A percentile compares a stretch with the other conserved stretches of the same genome.
phyloP scores from a whole-genome alignment of 2,797 vertebrate species.

The Gymnothorax javanicus region DNA sequence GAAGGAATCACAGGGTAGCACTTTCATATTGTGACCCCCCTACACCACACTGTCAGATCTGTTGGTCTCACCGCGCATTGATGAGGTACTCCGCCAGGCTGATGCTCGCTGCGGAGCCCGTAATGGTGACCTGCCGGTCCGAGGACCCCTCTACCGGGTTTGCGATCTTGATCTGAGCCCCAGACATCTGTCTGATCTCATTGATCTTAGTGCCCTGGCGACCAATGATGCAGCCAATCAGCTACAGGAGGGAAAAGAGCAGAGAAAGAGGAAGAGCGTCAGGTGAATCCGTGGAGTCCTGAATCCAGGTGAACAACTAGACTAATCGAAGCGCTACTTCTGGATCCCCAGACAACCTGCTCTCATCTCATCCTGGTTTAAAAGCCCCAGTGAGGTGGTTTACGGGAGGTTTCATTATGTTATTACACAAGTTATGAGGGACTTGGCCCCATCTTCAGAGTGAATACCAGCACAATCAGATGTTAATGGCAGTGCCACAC shows the following conservation, averaged over 20 bases:
- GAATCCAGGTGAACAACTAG: not conserved
- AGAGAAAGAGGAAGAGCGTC: not conserved
- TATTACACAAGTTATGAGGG: too few species aligned
- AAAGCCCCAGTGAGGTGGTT: too few species aligned
- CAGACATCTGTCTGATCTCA: constrained; percentile 97
- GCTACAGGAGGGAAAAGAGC: constrained; percentile 57
- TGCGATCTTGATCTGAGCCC: constrained; percentile 96
- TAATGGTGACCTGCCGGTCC: constrained; percentile 94
- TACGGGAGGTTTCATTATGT: too few species aligned
- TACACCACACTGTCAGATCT: not conserved
- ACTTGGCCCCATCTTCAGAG: too few species aligned
- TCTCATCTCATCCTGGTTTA: too few species aligned
- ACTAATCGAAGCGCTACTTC: not conserved
- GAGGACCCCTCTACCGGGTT: constrained; percentile 92
- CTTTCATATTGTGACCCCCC: too few species aligned
- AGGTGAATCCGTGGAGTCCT: not conserved
- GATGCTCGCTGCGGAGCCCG: constrained; percentile 92
- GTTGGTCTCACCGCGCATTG: constrained; percentile 85
- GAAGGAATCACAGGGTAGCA: too few species aligned
- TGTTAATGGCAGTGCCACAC: too few species aligned
- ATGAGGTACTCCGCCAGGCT: constrained; percentile 96
- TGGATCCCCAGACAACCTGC: too few species aligned
- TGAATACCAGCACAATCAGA: too few species aligned
- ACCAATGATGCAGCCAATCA: constrained; percentile 96
- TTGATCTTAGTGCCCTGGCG: constrained; percentile 95